Base-by-base conservation (phyloP, 2,113 vertebrate species). In the Thalassoma bifasciatum region DNA sequence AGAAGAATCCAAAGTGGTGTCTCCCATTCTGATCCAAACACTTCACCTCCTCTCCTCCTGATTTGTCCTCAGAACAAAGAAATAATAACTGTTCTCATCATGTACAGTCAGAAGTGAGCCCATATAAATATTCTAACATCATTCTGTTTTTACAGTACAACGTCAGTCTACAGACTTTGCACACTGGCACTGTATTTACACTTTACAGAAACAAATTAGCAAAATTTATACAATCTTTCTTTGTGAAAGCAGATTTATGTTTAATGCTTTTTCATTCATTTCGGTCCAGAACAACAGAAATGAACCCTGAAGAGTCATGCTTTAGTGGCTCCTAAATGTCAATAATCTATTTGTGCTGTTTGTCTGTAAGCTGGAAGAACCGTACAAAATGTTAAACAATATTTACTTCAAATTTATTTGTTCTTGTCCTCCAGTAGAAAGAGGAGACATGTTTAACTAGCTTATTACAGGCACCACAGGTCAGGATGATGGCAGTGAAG, bases 61-160 rank as follows among this genome's bases (percentile, higher is more conserved):
- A 83, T 81, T 90, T 80, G 66, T 79, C 82, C 64, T 52, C 72
- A 24, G 52, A 79, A 68, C 72, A 81, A 70, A 38, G 68, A 73
- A 81, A 61, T 70, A 40, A 69, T 66, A 30, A 66, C 64, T 19
- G 5, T 22, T 37, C 14, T 17, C 23, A 49, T 47, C 40, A 5
- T 40, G 47, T 79, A 82, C 89, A 77, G 71, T 89, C 86, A 86
- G 89, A 86, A 89, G 75, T 44, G 83, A 82, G 77, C 75, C 75
- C 53, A 77, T 88, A 93, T 90, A 92, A 90, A 91, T 92, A 91
- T 87, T 86, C 80, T 65, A 75, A 82, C 71, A 74, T 82, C 53
- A 58, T 71, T 82, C 56, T 61, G 56, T 53, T 71, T 64, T 38
- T 74, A 83, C 70, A 84, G 66, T 75, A 67, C 38, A 37, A 74